These are phyloP conservation scores for Rhagonycha lutea DNA, from an alignment of 2,888 invertebrate species.

Conservation along the genomic window DNA sequence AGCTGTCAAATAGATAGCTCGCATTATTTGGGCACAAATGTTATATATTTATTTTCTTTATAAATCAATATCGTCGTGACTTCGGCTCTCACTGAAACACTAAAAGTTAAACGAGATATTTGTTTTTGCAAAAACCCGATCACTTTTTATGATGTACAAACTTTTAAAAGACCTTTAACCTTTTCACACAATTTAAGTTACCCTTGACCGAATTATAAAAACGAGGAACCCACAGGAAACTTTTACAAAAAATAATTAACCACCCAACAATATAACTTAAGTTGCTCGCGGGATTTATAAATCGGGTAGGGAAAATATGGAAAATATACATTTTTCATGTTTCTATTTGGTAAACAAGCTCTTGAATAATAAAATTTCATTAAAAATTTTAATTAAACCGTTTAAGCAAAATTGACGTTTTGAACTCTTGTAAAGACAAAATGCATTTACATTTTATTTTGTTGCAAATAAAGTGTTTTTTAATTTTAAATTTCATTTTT, in stretches of 20 bases:
- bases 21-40: conserved; percentile 37
- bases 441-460: conserved; percentile 19
- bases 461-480: conserved; percentile 23
- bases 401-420: conserved; percentile 30
- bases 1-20: conserved; percentile 37
- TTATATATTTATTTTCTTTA: conserved; percentile 37
- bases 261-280: neutral
- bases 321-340: conserved; percentile 19
- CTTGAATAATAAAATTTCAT: conserved; percentile 27
- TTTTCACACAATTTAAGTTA: neutral
- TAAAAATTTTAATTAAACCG: conserved; percentile 31
- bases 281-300: neutral
- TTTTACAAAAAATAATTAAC: neutral
- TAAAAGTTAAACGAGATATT: conserved; percentile 4
- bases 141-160: neutral
- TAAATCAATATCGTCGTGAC: conserved; percentile 23
- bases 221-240: neutral
- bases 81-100: conserved; percentile 11
- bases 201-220: neutral
- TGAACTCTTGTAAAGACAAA: conserved; percentile 22
- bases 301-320: neutral
- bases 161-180: neutral
- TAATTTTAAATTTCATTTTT: conserved; percentile 14
- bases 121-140: neutral
- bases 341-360: conserved; percentile 17